Evolutionary conservation across 2,888 invertebrate genomes (phyloP), one percentile per base, ranked within the genome.

Genomic region (Choreutis nemorana): DNA sequence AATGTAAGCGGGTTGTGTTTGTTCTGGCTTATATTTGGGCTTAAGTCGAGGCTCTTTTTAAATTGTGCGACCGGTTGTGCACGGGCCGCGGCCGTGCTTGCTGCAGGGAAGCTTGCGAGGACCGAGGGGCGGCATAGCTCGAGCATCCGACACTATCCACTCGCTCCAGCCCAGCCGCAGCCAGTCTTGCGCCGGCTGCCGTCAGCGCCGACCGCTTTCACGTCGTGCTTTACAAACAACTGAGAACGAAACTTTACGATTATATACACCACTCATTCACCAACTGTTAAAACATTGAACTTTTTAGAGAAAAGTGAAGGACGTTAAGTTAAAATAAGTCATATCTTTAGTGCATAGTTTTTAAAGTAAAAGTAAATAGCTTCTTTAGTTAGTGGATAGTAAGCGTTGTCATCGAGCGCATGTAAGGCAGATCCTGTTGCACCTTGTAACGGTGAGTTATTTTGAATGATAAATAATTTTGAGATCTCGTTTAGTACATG

Each of bases 241-340:
- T 47, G 52, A 55, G 48, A 49, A 48, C 61, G 58, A 62, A 75
- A 75, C 63, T 77, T 77, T 73, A 66, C 73, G 75, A n/a, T n/a
- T n/a, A n/a, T n/a, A n/a, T n/a, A n/a, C n/a, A n/a, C n/a, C n/a
- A n/a, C n/a, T n/a, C n/a, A n/a, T n/a, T n/a, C n/a, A n/a, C n/a
- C n/a, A n/a, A n/a, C n/a, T n/a, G n/a, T n/a, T n/a, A n/a, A n/a
- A n/a, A n/a, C n/a, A n/a, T n/a, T n/a, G n/a, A n/a, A n/a, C n/a
- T n/a, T n/a, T n/a, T n/a, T n/a, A n/a, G n/a, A n/a, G n/a, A n/a
- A n/a, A n/a, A n/a, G n/a, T n/a, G n/a, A n/a, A n/a, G n/a, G n/a
- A n/a, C n/a, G n/a, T n/a, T n/a, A n/a, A n/a, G n/a, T n/a, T n/a
- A n/a, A n/a, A n/a, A n/a, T n/a, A n/a, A n/a, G n/a, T n/a, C n/a